These are phyloP conservation scores for Regulus satrapa DNA, from an alignment of 2,113 vertebrate species.

Conservation along the genomic window DNA sequence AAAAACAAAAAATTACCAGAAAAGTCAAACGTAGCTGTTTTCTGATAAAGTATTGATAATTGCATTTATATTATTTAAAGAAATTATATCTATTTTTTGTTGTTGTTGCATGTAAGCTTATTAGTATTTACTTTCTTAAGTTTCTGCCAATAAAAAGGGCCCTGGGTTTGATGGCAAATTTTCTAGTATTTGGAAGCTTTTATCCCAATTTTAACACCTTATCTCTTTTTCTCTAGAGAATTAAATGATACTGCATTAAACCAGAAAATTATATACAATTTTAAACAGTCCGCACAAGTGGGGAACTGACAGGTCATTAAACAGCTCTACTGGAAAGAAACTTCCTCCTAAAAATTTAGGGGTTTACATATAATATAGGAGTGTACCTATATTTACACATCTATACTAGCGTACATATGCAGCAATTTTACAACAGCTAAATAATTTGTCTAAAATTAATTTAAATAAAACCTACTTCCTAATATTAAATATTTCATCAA, in stretches of 20 bases:
- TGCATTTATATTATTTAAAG: constrained; percentile 58
- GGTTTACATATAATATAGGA: neutral
- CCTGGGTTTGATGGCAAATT: constrained; percentile 63
- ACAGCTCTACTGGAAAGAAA: neutral
- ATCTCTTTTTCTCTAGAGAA: constrained; percentile 71
- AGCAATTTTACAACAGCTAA: neutral
- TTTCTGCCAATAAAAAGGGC: constrained; percentile 39
- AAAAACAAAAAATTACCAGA: constrained; percentile 20
- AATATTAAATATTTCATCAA: constrained; percentile 8
- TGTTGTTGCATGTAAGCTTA: constrained; percentile 13
- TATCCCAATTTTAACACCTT: constrained; percentile 73
- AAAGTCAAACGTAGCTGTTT: constrained; percentile 25
- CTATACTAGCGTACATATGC: too few species aligned
- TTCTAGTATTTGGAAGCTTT: constrained; percentile 70
- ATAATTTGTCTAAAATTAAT: constrained; percentile 30
- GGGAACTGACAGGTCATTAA: constrained; percentile 27
- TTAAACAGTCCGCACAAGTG: constrained; percentile 10
- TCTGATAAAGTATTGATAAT: constrained; percentile 53
- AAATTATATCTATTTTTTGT: constrained; percentile 46
- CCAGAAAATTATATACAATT: constrained; percentile 46
- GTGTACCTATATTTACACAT: neutral
- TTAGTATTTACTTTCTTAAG: constrained; percentile 62
- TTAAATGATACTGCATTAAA: constrained; percentile 57
- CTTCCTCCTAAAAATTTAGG: neutral
- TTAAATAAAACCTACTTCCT: neutral